These are phyloP conservation scores for Nemotelus pantherinus DNA, from an alignment of 2,888 invertebrate genomes.

Conservation along the genomic window DNA sequence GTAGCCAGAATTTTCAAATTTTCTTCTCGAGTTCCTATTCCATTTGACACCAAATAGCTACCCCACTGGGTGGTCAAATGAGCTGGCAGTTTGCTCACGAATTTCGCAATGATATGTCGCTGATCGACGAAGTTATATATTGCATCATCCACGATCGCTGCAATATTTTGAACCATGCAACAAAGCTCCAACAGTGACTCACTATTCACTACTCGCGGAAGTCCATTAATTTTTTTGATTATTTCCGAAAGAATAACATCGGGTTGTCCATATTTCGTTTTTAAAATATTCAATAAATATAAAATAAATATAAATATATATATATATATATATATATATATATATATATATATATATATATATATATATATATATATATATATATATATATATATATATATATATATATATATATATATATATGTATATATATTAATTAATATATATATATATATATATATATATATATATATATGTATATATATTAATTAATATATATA, in stretches of 20 bases:
- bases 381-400: too few relatives aligned
- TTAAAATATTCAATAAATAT: background rate
- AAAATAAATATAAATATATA: too few relatives aligned
- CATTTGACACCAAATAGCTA: background rate
- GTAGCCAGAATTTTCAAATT: background rate
- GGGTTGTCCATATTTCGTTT: background rate
- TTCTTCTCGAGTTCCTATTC: background rate
- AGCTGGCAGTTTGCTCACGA: background rate
- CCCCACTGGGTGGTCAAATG: constrained; percentile 10
- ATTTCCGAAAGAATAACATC: background rate
- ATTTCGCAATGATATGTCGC: background rate
- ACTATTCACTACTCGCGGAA: background rate
- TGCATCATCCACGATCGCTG: background rate
- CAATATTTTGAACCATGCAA: constrained; percentile 1
- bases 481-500: too few relatives aligned
- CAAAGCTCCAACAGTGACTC: background rate
- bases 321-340: too few relatives aligned
- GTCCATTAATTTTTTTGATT: background rate
- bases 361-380: too few relatives aligned
- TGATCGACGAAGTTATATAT: background rate
- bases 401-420: too few relatives aligned
- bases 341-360: too few relatives aligned
- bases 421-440: too few relatives aligned
- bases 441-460: too few relatives aligned
- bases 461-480: too few relatives aligned